phyloP scores from a whole-genome alignment of 2,113 vertebrate genomes.

The Coptodon rendalli region DNA sequence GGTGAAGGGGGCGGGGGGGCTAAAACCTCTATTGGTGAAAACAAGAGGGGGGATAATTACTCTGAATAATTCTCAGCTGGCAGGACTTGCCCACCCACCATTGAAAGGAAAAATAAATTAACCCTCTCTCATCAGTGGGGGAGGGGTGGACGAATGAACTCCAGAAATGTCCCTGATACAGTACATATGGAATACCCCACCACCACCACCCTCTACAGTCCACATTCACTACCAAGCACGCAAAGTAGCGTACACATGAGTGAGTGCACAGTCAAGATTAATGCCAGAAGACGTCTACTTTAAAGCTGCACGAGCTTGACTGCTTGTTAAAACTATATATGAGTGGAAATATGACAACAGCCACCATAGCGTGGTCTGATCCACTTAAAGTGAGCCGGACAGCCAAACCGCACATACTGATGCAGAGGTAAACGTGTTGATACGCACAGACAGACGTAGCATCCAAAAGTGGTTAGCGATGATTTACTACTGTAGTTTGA shows the following conservation, averaged over 20 bases:
- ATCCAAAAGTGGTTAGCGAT: neutral
- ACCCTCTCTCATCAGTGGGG: slow-evolving; percentile 2
- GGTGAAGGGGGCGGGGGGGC: neutral
- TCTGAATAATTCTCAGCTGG: slow-evolving; percentile 51
- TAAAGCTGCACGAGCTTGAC: slow-evolving; percentile 29
- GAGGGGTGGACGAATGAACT: neutral
- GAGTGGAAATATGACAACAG: slow-evolving; percentile 39
- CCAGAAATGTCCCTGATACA: slow-evolving; percentile 25
- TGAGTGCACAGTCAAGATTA: slow-evolving; percentile 32
- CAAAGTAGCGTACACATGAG: slow-evolving; percentile 58
- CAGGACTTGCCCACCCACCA: slow-evolving; percentile 47
- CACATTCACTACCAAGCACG: slow-evolving; percentile 41
- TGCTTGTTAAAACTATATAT: slow-evolving; percentile 21
- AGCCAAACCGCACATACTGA: neutral
- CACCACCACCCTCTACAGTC: neutral
- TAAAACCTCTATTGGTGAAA: slow-evolving; percentile 45
- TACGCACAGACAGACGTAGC: neutral
- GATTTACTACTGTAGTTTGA: neutral
- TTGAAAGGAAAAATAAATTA: slow-evolving; percentile 43
- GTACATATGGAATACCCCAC: neutral
- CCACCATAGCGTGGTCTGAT: slow-evolving; percentile 30
- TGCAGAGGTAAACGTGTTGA: neutral
- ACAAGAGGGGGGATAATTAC: slow-evolving; percentile 48
- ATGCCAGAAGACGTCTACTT: slow-evolving; percentile 18
- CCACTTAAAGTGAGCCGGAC: neutral